Evolutionary conservation across 2,888 invertebrate species (phyloP).

Genomic region (Palloptera scutellata): DNA sequence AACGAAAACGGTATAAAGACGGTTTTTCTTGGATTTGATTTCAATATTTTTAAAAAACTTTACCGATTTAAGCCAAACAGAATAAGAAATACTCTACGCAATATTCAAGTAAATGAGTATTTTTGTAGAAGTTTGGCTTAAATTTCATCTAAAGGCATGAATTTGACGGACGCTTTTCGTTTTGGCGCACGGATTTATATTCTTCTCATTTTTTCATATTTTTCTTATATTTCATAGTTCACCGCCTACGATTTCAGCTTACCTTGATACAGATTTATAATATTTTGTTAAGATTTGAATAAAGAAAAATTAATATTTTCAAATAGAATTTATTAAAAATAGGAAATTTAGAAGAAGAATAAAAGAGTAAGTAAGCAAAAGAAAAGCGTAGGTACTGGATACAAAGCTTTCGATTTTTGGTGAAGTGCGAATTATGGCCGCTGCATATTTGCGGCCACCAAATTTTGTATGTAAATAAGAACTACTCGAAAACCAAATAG

Average conservation of each 20-base stretch:
- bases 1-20: conserved; percentile 63
- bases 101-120: conserved; percentile 5
- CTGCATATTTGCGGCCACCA: no score
- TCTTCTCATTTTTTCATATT: conserved; percentile 1
- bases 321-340: conserved; percentile 13
- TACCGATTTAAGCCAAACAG: conserved; percentile 39
- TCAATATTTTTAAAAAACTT: conserved; percentile 7
- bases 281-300: conserved; percentile 8
- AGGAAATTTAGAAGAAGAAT: conserved; percentile 15
- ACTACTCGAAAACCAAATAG: no score
- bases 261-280: conserved; percentile 20
- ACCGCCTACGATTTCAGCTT: no score
- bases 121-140: conserved; percentile 50
- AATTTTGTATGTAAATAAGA: no score
- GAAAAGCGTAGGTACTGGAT: conserved; percentile 13
- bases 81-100: conserved; percentile 5
- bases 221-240: no score
- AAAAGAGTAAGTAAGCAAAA: conserved; percentile 13
- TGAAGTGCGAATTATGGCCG: no score
- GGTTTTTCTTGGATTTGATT: conserved; percentile 41
- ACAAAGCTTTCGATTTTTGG: not conserved
- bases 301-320: conserved; percentile 2
- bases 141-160: conserved; percentile 61
- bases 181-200: conserved; percentile 56
- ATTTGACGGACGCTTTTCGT: conserved; percentile 63